phyloP scores from a whole-genome alignment of 2,888 invertebrate species.

The Lottia gigantea region DNA sequence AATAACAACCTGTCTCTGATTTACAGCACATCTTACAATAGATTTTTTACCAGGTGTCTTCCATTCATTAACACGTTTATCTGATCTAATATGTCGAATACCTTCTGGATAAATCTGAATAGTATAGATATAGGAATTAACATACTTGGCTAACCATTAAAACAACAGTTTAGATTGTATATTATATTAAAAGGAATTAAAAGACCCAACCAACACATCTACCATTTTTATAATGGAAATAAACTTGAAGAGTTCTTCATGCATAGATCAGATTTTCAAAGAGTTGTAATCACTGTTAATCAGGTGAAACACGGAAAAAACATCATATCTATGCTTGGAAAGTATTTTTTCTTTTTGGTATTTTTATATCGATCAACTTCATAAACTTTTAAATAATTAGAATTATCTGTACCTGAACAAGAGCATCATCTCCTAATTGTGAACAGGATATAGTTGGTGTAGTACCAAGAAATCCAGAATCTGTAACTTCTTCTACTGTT shows the following conservation, averaged over 20 bases:
- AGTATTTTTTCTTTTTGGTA: too few species aligned
- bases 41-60: constrained; percentile 97
- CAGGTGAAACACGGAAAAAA: constrained; percentile 45
- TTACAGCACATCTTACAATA: constrained; percentile 97
- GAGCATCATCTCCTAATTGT: constrained; percentile 95
- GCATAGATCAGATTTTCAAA: constrained; percentile 9
- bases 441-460: constrained; percentile 99
- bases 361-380: background rate
- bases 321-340: constrained; percentile 27
- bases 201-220: too few species aligned
- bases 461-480: constrained; percentile 98
- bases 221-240: too few species aligned
- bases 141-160: too few species aligned
- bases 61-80: constrained; percentile 99
- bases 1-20: constrained; percentile 97
- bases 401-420: constrained; percentile 83
- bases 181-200: too few species aligned
- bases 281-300: constrained; percentile 34
- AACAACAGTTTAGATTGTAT: too few species aligned
- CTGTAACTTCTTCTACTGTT: constrained; percentile 99
- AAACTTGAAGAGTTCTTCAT: too few species aligned
- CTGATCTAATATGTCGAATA: constrained; percentile 96
- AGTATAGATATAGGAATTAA: background rate
- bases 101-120: constrained; percentile 94
- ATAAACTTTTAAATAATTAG: background rate